Evolutionary conservation across 2,797 vertebrate species (phyloP).

Genomic region (Hipposideros larvatus): DNA sequence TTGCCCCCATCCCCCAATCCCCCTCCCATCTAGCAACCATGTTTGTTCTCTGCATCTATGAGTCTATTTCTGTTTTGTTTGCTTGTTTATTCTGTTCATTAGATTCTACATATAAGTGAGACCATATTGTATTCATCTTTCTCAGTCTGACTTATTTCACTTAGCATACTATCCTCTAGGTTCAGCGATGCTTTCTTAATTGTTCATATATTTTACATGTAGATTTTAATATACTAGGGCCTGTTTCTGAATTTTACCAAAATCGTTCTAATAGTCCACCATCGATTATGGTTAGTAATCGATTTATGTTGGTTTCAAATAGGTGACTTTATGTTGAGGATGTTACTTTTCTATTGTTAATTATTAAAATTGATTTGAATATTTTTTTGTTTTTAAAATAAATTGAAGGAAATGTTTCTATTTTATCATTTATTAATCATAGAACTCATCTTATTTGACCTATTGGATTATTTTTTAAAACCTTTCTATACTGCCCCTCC

Average conservation of each 20-base stretch:
- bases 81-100: no score
- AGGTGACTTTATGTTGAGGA: not conserved
- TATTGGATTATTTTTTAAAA: slow-evolving; percentile 9
- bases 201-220: not conserved
- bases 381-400: not conserved
- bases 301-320: slow-evolving; percentile 10
- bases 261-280: not conserved
- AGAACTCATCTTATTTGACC: not conserved
- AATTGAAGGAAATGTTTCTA: not conserved
- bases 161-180: no score
- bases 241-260: slow-evolving; percentile 12
- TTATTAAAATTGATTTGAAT: not conserved
- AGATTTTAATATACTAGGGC: not conserved
- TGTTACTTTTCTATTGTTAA: not conserved
- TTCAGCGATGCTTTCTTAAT: not conserved
- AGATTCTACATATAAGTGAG: no score
- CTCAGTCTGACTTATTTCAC: no score
- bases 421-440: not conserved
- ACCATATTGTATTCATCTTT: no score
- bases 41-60: no score
- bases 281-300: not conserved
- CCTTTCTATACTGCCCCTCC: not conserved
- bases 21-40: no score
- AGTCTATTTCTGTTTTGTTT: no score
- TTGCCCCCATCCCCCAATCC: no score